Conservation (phyloP, 2,888 invertebrate genomes). For the Blera fallax region DNA sequence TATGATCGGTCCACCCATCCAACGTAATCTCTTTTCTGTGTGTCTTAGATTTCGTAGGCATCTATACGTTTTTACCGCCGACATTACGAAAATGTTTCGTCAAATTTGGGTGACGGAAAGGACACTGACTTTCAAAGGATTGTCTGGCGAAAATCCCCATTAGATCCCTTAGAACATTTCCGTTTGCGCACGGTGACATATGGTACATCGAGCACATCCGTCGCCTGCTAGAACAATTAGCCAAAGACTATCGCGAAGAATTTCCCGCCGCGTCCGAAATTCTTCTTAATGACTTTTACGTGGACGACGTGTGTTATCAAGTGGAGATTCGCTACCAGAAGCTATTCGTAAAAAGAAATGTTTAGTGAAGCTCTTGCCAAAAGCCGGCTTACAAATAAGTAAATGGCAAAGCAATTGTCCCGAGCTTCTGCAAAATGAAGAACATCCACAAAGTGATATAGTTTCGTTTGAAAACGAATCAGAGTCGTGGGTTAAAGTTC, state of each 20-base stretch:
- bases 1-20: slow-evolving; percentile 12
- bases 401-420: neutral
- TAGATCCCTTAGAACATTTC: neutral
- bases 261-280: neutral
- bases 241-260: neutral
- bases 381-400: neutral
- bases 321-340: neutral
- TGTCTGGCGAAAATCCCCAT: neutral
- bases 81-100: slow-evolving; percentile 11
- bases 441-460: neutral
- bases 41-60: neutral
- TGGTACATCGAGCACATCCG: neutral
- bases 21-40: slow-evolving; percentile 7
- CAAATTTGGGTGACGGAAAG: neutral
- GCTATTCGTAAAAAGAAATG: neutral
- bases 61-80: neutral
- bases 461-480: neutral
- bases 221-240: slow-evolving; percentile 1
- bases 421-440: neutral
- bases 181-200: neutral
- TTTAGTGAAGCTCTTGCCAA: neutral
- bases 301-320: neutral
- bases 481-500: neutral
- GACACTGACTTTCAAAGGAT: neutral
- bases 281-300: slow-evolving; percentile 8